phyloP scores from a whole-genome alignment of 1,140 invertebrate species.

The Papilio polyxenes region DNA sequence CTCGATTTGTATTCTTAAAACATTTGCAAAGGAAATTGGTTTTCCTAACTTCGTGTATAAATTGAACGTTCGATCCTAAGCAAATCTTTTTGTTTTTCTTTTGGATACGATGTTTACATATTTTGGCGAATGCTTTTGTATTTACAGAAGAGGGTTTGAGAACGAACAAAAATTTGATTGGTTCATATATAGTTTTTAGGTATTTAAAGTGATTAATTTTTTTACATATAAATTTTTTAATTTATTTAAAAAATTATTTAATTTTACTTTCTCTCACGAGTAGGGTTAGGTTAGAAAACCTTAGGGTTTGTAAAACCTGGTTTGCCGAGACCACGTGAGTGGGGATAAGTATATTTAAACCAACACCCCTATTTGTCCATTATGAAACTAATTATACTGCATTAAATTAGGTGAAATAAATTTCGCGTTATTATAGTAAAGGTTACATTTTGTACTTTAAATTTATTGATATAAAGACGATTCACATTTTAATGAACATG shows the following conservation, averaged over 20 bases:
- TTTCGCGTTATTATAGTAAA: too few species aligned
- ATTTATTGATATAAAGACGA: too few species aligned
- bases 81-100: constrained; percentile 49
- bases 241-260: background rate
- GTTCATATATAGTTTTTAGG: background rate
- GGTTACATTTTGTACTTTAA: too few species aligned
- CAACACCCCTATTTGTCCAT: too few species aligned
- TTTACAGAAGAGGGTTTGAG: background rate
- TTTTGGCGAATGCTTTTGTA: background rate
- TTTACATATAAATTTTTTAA: background rate
- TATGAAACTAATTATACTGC: too few species aligned
- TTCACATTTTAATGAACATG: too few species aligned
- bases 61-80: constrained; percentile 44
- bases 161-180: background rate
- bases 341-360: too few species aligned
- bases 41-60: constrained; percentile 55
- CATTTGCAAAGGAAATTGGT: constrained; percentile 63
- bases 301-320: too few species aligned
- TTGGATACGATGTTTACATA: constrained; percentile 9
- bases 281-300: too few species aligned
- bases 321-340: too few species aligned
- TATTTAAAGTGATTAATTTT: background rate
- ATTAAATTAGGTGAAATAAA: too few species aligned
- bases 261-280: too few species aligned
- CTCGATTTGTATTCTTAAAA: constrained; percentile 48